Base-by-base conservation (phyloP, 2,113 vertebrate species). In the Zosterops pallidus region DNA sequence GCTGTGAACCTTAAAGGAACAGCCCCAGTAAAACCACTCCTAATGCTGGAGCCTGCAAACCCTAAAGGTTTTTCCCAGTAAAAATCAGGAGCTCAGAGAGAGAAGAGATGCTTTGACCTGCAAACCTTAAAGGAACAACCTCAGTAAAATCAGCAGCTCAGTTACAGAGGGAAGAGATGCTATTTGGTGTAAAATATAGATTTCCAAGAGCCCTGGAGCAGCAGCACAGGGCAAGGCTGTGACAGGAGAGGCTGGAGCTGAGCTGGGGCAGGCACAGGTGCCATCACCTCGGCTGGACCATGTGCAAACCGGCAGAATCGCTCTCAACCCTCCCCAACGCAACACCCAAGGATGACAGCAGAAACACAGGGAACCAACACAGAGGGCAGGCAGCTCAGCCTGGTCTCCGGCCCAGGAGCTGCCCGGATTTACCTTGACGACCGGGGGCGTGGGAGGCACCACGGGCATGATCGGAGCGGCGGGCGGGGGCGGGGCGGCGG, bases 381-480 rank as follows among this genome's bases (percentile, higher is more conserved):
- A 0, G 15, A 69, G 35, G 24, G 55, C 37, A 9, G 68, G 42
- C 50, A 46, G 41, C 0, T 14, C 78, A 74, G 70, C 86, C 14
- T 0, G 14, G 70, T 20, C 29, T 41, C 23, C 4, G 6, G 67
- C 76, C 35, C 50, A 56, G 29, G 49, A 68, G 46, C 49, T 55
- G 65, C 25, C 55, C 7, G 28, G 5, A 2, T 97, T 98, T 98
- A 99, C 99, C 98, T 99, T 99, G 88, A 98, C 63, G 3, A 99
- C 99, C 0, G 99, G 99, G 42, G 99, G 99, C 5, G 99, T 98
- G 37, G 99, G 99, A 26, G 99, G 98, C 96, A 99, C 97, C 76
- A 98, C 98, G 0, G 98, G 98, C 95, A 98, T 98, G 94, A 99
- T 97, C 17, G 98, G 97, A 22, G 97, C 86, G 3, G 97, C 63